Evolutionary conservation across 1,140 invertebrate species (phyloP), one percentile per base, ranked within the genome.

Genomic region (Temnothorax curvispinosus): DNA sequence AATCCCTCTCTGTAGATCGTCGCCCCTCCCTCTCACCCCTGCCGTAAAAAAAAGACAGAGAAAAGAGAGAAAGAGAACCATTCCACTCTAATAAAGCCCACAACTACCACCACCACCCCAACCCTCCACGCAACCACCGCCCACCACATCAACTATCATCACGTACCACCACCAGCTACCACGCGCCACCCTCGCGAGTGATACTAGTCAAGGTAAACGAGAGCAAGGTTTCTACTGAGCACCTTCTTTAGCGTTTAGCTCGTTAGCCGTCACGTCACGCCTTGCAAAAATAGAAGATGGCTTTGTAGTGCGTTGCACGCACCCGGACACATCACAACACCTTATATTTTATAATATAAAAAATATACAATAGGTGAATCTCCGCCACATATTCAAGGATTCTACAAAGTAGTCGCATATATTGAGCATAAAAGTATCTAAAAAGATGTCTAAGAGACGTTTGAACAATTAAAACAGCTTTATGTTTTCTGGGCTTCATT

Each of bases 1-100:
- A 97, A 97, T 92, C 96, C 97, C 3, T 95, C 95, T 87, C 91
- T 95, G 8, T 95, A 93, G 89, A 85, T 60, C 56, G 50, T 15
- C 50, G 54, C 27, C 18, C 60, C 74, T 78, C 72, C 72, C 60
- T 85, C 74, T 78, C 60, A 54, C 38, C n/a, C 15, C 60, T 60
- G 41, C 52, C 54, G 65, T 50, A 38, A 60, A 80, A 72, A 80
- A 15, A 18, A 27, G 1, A 80, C 1, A 65, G 18, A 84, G 11
- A 67, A 7, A 69, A 65, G 11, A 58, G 18, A 82, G 18, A 85
- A 41, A 71, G 67, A 47, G 32, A 84, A 62, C 56, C 80, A 77
- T 81, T 88, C 85, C 21, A 69, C 76, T 85, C 60, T 69, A 85
- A 87, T 88, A 90, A 76, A 91, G 90, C 76, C 88, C 64, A 87